Evolutionary conservation across 2,888 invertebrate species (phyloP).

Genomic region (Spisula solida): DNA sequence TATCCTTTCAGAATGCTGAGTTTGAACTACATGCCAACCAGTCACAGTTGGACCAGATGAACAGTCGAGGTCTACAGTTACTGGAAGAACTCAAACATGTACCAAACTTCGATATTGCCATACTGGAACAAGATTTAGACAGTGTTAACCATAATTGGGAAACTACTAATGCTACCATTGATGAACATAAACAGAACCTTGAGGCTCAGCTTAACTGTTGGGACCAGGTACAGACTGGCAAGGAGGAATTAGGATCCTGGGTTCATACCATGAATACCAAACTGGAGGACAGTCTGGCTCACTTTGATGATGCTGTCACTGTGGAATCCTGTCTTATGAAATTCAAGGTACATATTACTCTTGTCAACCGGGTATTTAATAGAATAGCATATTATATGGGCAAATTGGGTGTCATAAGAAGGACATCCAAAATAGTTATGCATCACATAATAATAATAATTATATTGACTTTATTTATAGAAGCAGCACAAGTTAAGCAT

Average conservation of each 20-base stretch:
- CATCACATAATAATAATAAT: too few relatives aligned
- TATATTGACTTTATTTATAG: too few relatives aligned
- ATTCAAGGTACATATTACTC: conserved; percentile 90
- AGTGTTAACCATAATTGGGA: conserved; percentile 82
- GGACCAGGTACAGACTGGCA: conserved; percentile 96
- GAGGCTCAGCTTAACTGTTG: conserved; percentile 97
- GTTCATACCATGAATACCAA: conserved; percentile 93
- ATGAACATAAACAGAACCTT: conserved; percentile 92
- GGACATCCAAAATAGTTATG: too few relatives aligned
- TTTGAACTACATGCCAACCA: conserved; percentile 87
- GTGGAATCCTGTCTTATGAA: conserved; percentile 93
- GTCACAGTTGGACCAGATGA: conserved; percentile 90
- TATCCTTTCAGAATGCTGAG: conserved; percentile 82
- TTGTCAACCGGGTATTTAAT: background rate
- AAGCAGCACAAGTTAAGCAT: too few relatives aligned
- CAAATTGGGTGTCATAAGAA: too few relatives aligned
- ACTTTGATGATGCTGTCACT: conserved; percentile 93
- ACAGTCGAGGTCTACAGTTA: conserved; percentile 89
- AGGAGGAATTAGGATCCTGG: conserved; percentile 95
- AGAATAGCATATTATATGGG: too few relatives aligned
- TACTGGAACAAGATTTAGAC: conserved; percentile 81
- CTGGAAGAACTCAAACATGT: conserved; percentile 84
- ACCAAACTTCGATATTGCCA: conserved; percentile 79
- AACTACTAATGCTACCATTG: conserved; percentile 88
- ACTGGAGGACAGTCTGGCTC: conserved; percentile 92